Evolutionary conservation across 2,113 vertebrate species (phyloP), one percentile per base, ranked within the genome.

Genomic region (Tympanuchus pallidicinctus): DNA sequence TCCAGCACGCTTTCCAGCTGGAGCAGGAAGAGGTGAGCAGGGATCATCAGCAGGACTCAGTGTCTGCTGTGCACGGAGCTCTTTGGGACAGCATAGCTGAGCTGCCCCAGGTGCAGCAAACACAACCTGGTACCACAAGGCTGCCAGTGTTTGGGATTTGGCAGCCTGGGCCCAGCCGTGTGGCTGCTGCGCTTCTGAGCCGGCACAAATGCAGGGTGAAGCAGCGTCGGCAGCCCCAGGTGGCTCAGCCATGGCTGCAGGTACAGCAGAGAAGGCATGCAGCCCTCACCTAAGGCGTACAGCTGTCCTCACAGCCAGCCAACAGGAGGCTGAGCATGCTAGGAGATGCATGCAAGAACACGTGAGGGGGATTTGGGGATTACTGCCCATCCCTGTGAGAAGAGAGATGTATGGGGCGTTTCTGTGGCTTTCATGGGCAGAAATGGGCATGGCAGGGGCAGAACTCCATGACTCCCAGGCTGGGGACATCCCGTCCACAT

Each of bases 11-110:
- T 30, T 94, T 99, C 32, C 92, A 85, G n/a, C 96, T 99, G 92
- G 98, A 97, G 47, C 96, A 96, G 43, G 95, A 94, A 9, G 93
- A 98, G 98, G 99, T 98, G 96, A 98, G 96, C 59, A 0, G 3
- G 56, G 22, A 28, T 48, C 2, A 3, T 12, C 27, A 15, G 48
- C 3, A 2, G 54, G 38, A 28, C 14, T 74, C 60, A n/a, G 27
- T 25, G 17, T 40, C 61, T 64, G 61, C 25, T 40, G 38, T 17
- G 40, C 61, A 15, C 24, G 6, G 22, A 38, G 59, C 14, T 63
- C 24, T n/a, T 36, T 10, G 6, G 24, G 71, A 34, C 36, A 11
- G 38, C 13, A 48, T 25, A n/a, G 24, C 72, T 43, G 22, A 65
- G 72, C 34, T 86, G 89, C 10, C 25, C 43, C 2, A 3, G 28